Evolutionary conservation across 2,888 invertebrate species (phyloP).

Genomic region (Leucoptera coffeella): DNA sequence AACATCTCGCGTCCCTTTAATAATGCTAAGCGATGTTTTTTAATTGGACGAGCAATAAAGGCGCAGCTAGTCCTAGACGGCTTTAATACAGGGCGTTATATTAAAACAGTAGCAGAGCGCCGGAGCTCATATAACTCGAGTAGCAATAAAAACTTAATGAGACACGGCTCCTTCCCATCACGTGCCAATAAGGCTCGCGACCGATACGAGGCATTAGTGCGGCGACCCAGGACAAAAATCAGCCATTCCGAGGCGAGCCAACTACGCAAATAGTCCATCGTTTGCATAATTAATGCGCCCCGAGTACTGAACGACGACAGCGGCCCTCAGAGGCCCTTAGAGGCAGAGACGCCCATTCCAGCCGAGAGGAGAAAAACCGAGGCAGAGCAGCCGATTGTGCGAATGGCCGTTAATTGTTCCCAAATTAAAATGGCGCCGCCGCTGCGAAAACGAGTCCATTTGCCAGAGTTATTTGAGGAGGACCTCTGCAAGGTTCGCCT

Average conservation of each 20-base stretch:
- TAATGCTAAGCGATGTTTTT: not conserved
- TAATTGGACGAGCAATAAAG: not conserved
- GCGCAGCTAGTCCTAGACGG: too few species aligned
- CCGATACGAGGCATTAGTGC: slow-evolving; percentile 19
- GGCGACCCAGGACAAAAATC: slow-evolving; percentile 14
- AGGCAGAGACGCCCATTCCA: too few species aligned
- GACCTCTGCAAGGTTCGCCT: too few species aligned
- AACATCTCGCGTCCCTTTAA: too few species aligned
- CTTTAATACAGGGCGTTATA: not conserved
- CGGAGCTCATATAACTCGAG: not conserved
- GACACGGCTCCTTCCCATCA: slow-evolving; percentile 6
- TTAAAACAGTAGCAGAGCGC: not conserved
- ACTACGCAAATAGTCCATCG: slow-evolving; percentile 9
- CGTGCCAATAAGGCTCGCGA: slow-evolving; percentile 18
- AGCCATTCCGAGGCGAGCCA: slow-evolving; percentile 14
- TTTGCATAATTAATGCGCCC: slow-evolving; percentile 36
- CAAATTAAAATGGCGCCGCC: slow-evolving; percentile 14
- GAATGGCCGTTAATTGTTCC: too few species aligned
- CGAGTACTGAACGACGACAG: slow-evolving; percentile 10
- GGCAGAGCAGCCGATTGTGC: too few species aligned
- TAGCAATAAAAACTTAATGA: not conserved
- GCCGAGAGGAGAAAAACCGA: too few species aligned
- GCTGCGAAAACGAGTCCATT: too few species aligned
- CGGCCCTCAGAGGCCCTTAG: too few species aligned
- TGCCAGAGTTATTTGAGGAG: too few species aligned